Evolutionary conservation across 2,888 invertebrate genomes (phyloP).

Genomic region (Seira sanloemensis): DNA sequence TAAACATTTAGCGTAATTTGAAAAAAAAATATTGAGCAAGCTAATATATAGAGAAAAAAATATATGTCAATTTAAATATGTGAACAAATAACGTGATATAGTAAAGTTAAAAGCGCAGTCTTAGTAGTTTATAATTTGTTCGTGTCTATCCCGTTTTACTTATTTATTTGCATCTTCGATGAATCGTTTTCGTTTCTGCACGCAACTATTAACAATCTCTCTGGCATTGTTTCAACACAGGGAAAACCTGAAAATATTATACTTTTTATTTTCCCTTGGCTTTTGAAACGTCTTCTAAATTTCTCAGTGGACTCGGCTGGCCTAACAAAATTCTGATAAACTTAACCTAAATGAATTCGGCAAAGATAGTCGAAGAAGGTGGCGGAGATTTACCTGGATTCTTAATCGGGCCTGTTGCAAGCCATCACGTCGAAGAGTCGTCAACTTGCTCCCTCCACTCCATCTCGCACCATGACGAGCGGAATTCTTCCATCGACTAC

Average conservation of each 20-base stretch:
- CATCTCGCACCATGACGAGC: constrained; percentile 12
- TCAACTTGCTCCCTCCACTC: neutral
- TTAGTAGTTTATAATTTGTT: constrained; percentile 66
- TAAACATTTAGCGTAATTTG: too few relatives aligned
- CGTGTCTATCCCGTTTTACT: too few relatives aligned
- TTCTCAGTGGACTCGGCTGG: too few relatives aligned
- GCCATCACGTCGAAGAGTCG: neutral
- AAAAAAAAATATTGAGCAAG: constrained; percentile 35
- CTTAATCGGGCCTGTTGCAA: constrained; percentile 33
- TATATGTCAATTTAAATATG: constrained; percentile 48
- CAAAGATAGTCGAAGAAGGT: neutral
- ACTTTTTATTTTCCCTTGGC: too few relatives aligned
- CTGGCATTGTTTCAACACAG: too few relatives aligned
- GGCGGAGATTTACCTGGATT: constrained; percentile 27
- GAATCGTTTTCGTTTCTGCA: too few relatives aligned
- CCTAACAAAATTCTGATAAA: too few relatives aligned
- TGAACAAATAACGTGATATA: constrained; percentile 61
- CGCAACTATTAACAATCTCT: too few relatives aligned
- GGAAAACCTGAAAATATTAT: too few relatives aligned
- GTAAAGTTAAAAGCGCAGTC: constrained; percentile 67
- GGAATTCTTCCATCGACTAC: constrained; percentile 77
- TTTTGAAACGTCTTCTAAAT: too few relatives aligned
- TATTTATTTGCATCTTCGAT: neutral
- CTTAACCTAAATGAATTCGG: neutral
- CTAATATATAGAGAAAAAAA: constrained; percentile 22